These are phyloP conservation scores for Thymelicus lineola DNA, from an alignment of 2,888 invertebrate genomes.

Conservation along the genomic window DNA sequence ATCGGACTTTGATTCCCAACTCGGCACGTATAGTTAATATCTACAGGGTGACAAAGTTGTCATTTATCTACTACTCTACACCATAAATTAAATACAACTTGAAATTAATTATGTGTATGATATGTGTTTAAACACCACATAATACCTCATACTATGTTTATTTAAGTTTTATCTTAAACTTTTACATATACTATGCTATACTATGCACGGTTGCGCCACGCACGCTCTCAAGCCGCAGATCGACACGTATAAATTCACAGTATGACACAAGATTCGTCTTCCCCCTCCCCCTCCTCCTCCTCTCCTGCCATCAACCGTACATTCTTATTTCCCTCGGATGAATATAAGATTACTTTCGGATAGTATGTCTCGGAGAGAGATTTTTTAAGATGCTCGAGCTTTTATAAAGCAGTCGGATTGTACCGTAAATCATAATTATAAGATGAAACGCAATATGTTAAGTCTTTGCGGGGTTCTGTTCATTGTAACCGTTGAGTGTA, in stretches of 20 bases:
- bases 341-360: slow-evolving; percentile 50
- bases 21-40: too few relatives aligned
- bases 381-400: slow-evolving; percentile 18
- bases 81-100: too few relatives aligned
- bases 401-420: slow-evolving; percentile 12
- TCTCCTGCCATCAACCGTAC: neutral
- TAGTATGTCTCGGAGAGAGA: slow-evolving; percentile 17
- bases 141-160: neutral
- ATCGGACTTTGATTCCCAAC: too few relatives aligned
- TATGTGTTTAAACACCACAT: too few relatives aligned
- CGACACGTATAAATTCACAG: slow-evolving; percentile 54
- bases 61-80: too few relatives aligned
- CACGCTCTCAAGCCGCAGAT: slow-evolving; percentile 39
- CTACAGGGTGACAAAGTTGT: too few relatives aligned
- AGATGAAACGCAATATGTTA: slow-evolving; percentile 23
- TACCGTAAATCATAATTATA: slow-evolving; percentile 29
- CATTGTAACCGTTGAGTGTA: neutral
- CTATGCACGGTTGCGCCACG: slow-evolving; percentile 43
- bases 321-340: slow-evolving; percentile 41
- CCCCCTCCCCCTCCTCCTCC: slow-evolving; percentile 41
- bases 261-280: slow-evolving; percentile 59
- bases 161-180: slow-evolving; percentile 44
- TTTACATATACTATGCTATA: slow-evolving; percentile 51
- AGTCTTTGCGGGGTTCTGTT: neutral
- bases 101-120: too few relatives aligned